phyloP scores from a whole-genome alignment of 2,797 vertebrate genomes.

The Cygnus olor region DNA sequence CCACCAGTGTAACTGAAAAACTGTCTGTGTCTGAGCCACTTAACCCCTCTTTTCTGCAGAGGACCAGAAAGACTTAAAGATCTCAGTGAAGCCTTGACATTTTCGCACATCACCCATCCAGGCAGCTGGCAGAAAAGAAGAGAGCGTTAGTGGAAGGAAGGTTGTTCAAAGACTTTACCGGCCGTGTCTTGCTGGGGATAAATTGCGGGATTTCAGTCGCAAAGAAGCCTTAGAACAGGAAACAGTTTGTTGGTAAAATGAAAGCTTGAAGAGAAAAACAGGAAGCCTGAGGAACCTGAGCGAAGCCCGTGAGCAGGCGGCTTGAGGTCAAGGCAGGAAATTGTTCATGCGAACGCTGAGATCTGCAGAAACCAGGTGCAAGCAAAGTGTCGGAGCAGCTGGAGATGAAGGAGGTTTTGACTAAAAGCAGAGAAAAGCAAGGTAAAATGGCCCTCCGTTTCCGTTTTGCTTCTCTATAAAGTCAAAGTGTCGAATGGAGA shows the following conservation, averaged over 20 bases:
- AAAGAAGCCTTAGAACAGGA: background rate
- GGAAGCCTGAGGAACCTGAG: conserved; percentile 34
- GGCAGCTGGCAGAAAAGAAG: background rate
- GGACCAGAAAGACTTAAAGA: background rate
- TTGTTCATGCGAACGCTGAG: fast-evolving
- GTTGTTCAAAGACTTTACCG: background rate
- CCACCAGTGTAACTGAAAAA: background rate
- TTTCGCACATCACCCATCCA: background rate
- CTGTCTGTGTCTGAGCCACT: background rate
- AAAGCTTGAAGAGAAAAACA: conserved; percentile 23
- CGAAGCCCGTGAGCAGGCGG: fast-evolving
- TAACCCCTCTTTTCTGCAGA: background rate
- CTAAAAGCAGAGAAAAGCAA: background rate
- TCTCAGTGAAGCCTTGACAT: background rate
- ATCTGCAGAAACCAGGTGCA: background rate
- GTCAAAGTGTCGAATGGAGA: fast-evolving
- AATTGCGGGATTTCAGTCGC: fast-evolving
- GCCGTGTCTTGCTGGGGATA: background rate
- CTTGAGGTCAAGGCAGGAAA: conserved; percentile 4
- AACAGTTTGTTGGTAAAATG: background rate
- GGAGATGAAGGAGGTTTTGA: background rate
- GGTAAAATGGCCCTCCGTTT: fast-evolving
- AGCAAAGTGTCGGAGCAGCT: fast-evolving
- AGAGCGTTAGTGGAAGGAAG: background rate
- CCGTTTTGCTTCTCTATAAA: fast-evolving